Percentiles rank a stretch among this genome's conserved stretches.
phyloP scores from a whole-genome alignment of 2,113 vertebrate genomes.

The Microcebus lehilahytsara region DNA sequence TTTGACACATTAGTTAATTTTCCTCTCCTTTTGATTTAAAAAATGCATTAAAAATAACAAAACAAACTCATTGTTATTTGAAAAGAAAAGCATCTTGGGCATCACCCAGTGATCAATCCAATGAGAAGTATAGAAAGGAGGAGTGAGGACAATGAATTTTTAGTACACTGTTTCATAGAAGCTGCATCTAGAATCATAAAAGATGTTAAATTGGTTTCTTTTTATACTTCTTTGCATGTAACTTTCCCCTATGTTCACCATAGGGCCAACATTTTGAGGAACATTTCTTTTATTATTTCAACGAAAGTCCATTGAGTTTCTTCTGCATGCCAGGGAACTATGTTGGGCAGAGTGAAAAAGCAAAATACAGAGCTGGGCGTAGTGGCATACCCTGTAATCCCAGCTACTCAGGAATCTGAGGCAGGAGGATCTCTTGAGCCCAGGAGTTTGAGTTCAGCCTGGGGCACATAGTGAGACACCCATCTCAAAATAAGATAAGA shows the following conservation, averaged over 20 bases:
- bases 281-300: neutral
- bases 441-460: neutral
- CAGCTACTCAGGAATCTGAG: neutral
- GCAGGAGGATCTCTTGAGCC: neutral
- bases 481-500: neutral
- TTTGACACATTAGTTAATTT: slow-evolving; percentile 1
- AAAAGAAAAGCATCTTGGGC: neutral
- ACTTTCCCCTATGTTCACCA: neutral
- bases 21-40: neutral
- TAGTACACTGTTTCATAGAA: neutral
- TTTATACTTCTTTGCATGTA: neutral
- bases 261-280: neutral
- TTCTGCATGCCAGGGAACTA: neutral
- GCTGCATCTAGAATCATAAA: neutral
- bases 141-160: neutral
- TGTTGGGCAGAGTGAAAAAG: neutral
- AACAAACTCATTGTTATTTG: neutral
- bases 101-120: neutral
- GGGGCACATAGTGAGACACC: neutral
- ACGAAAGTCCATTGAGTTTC: neutral
- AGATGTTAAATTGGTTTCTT: neutral
- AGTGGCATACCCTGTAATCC: neutral
- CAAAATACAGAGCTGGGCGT: neutral
- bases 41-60: neutral
- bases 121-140: neutral